A percentile compares a stretch with the other conserved stretches of the same genome.
Conservation (phyloP, 2,888 invertebrate genomes). For the Stenodema calcarata region DNA sequence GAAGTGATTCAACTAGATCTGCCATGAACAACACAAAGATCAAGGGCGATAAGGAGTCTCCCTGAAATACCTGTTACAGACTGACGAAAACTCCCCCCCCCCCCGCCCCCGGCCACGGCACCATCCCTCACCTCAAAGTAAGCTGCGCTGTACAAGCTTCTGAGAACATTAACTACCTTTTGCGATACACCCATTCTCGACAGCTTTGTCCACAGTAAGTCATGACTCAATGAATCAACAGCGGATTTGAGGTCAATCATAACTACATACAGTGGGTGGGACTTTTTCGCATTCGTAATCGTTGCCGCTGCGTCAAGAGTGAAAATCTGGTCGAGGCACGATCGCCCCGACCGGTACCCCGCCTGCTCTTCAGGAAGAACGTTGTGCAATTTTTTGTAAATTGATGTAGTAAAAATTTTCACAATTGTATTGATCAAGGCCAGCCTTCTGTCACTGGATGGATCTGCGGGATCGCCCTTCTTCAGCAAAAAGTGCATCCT, state of each 20-base stretch:
- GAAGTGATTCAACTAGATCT: no score
- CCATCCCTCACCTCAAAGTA: not conserved
- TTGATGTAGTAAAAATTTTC: no score
- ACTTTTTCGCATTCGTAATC: not conserved
- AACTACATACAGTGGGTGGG: not conserved
- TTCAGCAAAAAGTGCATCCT: no score
- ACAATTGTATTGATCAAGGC: not conserved
- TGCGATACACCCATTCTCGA: not conserved
- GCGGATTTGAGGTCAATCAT: not conserved
- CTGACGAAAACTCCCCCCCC: no score
- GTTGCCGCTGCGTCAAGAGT: not conserved
- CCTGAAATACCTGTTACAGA: no score
- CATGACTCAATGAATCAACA: not conserved
- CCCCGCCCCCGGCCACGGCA: no score
- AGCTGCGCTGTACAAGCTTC: not conserved
- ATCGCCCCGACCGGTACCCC: not conserved
- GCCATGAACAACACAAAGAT: no score
- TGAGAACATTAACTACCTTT: not conserved
- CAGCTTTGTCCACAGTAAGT: not conserved
- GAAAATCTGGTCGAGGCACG: not conserved
- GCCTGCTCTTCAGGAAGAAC: no score
- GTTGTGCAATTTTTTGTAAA: not conserved
- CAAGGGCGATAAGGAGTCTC: no score
- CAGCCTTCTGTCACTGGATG: not conserved
- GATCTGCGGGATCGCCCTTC: no score